phyloP scores from a whole-genome alignment of 2,888 invertebrate genomes.

The Cyrtodaria siliqua region DNA sequence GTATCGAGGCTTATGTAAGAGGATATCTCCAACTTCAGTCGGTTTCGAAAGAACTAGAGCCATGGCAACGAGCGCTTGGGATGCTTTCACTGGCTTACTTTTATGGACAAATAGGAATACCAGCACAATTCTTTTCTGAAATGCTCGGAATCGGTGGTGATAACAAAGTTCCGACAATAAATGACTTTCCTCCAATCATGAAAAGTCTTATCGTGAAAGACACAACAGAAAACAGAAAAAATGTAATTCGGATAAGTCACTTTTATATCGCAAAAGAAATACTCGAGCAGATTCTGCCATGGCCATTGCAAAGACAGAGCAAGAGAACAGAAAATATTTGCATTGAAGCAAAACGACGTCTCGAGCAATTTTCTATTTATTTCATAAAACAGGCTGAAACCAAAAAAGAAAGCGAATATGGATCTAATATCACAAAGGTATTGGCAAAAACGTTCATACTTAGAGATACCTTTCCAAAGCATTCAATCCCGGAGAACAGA shows the following conservation, averaged over 20 bases:
- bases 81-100: slow-evolving; percentile 53
- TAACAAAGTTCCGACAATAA: not conserved
- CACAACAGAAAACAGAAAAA: slow-evolving; percentile 35
- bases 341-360: slow-evolving; percentile 31
- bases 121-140: slow-evolving; percentile 52
- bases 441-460: slow-evolving; percentile 57
- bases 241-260: slow-evolving; percentile 47
- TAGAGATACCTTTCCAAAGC: slow-evolving; percentile 43
- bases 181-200: slow-evolving; percentile 16
- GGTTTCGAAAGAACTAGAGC: slow-evolving; percentile 12
- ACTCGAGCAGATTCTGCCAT: slow-evolving; percentile 46
- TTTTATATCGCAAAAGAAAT: slow-evolving; percentile 52
- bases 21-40: slow-evolving; percentile 49
- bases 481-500: slow-evolving; percentile 28
- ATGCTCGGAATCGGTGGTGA: slow-evolving; percentile 36
- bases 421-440: slow-evolving; percentile 34
- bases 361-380: slow-evolving; percentile 44
- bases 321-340: slow-evolving; percentile 30
- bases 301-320: not conserved
- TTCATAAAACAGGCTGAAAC: slow-evolving; percentile 51
- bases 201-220: slow-evolving; percentile 9
- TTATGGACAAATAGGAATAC: slow-evolving; percentile 58
- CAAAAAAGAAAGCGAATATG: slow-evolving; percentile 11
- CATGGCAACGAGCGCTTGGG: slow-evolving; percentile 40
- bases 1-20: slow-evolving; percentile 48